Evolutionary conservation across 2,113 vertebrate genomes (phyloP).

Genomic region (Meleagris gallopavo): DNA sequence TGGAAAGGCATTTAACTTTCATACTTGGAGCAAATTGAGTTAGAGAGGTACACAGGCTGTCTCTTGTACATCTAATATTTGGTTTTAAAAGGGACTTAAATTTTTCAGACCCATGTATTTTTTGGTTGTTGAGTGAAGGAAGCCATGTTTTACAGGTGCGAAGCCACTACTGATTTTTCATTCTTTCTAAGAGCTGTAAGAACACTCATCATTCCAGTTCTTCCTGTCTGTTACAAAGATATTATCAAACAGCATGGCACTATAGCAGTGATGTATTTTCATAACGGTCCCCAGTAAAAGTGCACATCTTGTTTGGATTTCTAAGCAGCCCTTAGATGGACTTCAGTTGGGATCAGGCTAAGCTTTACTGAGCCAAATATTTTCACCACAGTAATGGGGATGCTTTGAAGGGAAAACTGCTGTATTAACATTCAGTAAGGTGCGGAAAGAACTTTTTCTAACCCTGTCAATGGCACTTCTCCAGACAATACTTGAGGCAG

Average conservation of each 20-base stretch:
- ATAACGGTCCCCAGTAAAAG: not conserved
- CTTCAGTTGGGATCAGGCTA: not conserved
- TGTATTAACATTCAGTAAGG: not conserved
- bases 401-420: not conserved
- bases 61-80: not conserved
- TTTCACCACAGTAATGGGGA: not conserved
- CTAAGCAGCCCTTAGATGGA: not conserved
- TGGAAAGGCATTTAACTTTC: not conserved
- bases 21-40: not conserved
- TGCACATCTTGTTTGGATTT: not conserved
- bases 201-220: not conserved
- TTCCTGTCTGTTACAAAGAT: not conserved
- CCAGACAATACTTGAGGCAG: not conserved
- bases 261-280: not conserved
- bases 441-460: slow-evolving; percentile 5
- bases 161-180: not conserved
- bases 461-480: not conserved
- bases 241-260: not conserved
- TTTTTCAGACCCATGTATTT: not conserved
- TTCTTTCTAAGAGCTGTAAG: not conserved
- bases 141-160: not conserved
- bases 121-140: not conserved
- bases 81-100: not conserved
- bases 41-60: not conserved
- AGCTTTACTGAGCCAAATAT: not conserved